A percentile compares a stretch with the other conserved stretches of the same genome.
Conservation (phyloP, 2,113 vertebrate species). For the Corynorhinus townsendii region DNA sequence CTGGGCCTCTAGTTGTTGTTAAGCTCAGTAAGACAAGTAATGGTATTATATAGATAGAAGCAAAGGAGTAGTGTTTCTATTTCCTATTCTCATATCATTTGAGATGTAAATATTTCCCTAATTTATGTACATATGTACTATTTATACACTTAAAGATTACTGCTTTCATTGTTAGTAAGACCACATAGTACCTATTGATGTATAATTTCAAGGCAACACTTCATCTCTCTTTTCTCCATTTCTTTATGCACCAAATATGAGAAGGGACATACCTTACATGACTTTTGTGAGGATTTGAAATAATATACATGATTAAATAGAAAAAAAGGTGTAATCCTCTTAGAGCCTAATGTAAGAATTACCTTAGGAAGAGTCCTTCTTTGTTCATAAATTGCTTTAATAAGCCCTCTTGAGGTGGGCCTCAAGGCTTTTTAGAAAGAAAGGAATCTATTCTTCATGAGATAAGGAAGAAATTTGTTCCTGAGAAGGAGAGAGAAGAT, state of each 20-base stretch:
- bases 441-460: neutral
- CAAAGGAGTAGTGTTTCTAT: neutral
- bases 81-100: neutral
- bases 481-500: neutral
- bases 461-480: neutral
- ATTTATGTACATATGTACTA: neutral
- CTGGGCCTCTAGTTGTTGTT: neutral
- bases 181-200: neutral
- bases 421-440: neutral
- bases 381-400: neutral
- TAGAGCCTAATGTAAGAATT: conserved; percentile 13
- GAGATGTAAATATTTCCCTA: neutral
- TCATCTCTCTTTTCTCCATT: neutral
- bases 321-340: conserved; percentile 29
- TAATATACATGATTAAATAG: conserved; percentile 21
- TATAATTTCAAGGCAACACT: neutral
- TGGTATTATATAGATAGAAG: neutral
- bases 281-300: conserved; percentile 38
- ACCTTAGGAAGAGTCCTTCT: neutral
- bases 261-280: neutral
- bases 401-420: neutral
- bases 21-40: neutral
- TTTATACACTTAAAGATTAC: neutral
- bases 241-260: neutral
- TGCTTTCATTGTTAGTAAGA: neutral